Evolutionary conservation across 2,888 invertebrate species (phyloP).

Genomic region (Hartigia nigra): DNA sequence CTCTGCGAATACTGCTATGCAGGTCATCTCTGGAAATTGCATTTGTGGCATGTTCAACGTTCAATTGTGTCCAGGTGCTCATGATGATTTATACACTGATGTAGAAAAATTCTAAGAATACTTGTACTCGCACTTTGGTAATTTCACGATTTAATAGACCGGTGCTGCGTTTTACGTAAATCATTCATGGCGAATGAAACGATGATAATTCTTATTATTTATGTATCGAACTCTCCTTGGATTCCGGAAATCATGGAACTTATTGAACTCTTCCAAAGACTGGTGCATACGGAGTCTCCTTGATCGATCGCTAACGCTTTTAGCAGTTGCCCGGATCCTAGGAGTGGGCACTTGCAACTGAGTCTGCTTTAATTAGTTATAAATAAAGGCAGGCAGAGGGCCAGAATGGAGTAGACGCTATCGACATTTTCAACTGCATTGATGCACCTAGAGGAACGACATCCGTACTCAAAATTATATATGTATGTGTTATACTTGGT

Average conservation of each 20-base stretch:
- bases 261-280: neutral
- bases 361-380: conserved; percentile 59
- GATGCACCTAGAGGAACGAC: neutral
- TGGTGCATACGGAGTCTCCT: neutral
- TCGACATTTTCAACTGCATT: conserved; percentile 36
- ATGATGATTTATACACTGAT: conserved; percentile 30
- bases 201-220: neutral
- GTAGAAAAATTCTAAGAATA: neutral
- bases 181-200: neutral
- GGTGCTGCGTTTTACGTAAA: neutral
- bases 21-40: conserved; percentile 79
- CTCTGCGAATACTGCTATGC: conserved; percentile 66
- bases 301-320: conserved; percentile 27
- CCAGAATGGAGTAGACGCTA: conserved; percentile 41
- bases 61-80: conserved; percentile 58
- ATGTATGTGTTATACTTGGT: neutral
- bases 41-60: conserved; percentile 64
- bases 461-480: neutral
- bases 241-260: neutral
- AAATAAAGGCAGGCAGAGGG: conserved; percentile 56
- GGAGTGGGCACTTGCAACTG: conserved; percentile 42
- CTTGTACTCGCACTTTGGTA: neutral
- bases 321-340: conserved; percentile 42
- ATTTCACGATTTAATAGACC: neutral
- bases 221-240: neutral